Evolutionary conservation across 2,888 invertebrate species (phyloP), one percentile per base, ranked within the genome.

Genomic region (Spilarctia lutea): DNA sequence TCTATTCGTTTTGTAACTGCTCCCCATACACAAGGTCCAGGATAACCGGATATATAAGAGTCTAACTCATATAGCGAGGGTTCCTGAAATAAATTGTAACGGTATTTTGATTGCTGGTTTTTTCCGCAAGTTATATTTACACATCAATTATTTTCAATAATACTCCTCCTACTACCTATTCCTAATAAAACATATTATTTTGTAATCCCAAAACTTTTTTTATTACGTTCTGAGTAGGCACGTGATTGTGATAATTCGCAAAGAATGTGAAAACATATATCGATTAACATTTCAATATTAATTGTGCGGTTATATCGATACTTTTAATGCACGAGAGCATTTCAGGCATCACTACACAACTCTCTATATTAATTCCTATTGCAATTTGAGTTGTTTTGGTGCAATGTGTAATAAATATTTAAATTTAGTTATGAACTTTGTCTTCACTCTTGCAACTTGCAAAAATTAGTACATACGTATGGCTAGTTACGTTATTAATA

Each of bases 301-400:
- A 60, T 60, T 27, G 13, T 16, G 16, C 13, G 11, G 13, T 60
- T 60, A 60, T 33, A 48, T n/a, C 48, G 33, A 45, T 74, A 42
- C 69, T 74, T 70, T 68, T 71, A 75, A 78, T 73, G 52, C 52
- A n/a, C n/a, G 72, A 69, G 66, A 75, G 48, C 67, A 75, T 79
- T 74, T 69, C 76, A 78, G 33, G 83, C 75, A 73, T 63, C 79
- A 82, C 76, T 79, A 70, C 77, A 45, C 27, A 79, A 56, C 78
- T 81, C 77, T 78, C 79, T 76, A 79, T 48, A 77, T 33, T 77
- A 74, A 74, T 81, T 74, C 73, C 45, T 63, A 67, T 18, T 60
- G 39, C 71, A 69, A 30, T 81, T 73, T 81, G 68, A 77, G 75
- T 69, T 45, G 27, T 7, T 66, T 65, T 20, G 68, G n/a, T 66